Evolutionary conservation across 2,113 vertebrate species (phyloP).

Genomic region (Peromyscus polionotus): DNA sequence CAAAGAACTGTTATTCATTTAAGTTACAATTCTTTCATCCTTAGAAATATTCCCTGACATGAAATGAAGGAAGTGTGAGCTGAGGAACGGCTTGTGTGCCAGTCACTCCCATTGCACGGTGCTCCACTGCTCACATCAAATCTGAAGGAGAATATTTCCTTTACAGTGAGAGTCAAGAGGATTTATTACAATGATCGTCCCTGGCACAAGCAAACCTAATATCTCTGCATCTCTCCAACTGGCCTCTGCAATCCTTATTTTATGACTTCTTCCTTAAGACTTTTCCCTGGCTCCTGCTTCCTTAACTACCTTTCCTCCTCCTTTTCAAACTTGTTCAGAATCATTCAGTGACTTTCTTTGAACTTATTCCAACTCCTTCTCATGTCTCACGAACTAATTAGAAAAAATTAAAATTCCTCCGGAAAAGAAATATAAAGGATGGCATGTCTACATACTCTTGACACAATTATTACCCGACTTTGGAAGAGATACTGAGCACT

Average conservation of each 20-base stretch:
- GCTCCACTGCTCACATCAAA: conserved; percentile 56
- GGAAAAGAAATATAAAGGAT: conserved; percentile 55
- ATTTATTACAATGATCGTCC: conserved; percentile 57
- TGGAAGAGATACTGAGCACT: not conserved
- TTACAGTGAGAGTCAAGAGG: conserved; percentile 48
- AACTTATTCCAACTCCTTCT: conserved; percentile 60
- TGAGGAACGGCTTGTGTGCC: conserved; percentile 35
- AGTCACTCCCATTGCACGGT: conserved; percentile 40
- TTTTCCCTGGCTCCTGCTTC: not conserved
- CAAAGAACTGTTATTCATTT: conserved; percentile 20
- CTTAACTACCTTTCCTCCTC: not conserved
- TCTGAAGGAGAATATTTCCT: conserved; percentile 65
- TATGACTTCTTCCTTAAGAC: conserved; percentile 42
- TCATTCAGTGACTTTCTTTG: conserved; percentile 64
- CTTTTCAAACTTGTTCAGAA: not conserved
- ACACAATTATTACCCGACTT: conserved; percentile 31
- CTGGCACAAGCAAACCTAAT: conserved; percentile 12
- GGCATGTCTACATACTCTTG: not conserved
- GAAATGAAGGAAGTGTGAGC: conserved; percentile 38
- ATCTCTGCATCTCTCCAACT: conserved; percentile 36
- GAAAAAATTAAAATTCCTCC: conserved; percentile 36
- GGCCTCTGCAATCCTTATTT: conserved; percentile 34
- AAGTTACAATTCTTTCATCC: not conserved
- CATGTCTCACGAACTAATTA: conserved; percentile 61
- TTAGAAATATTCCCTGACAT: conserved; percentile 34